Conservation (phyloP, 1,140 invertebrate species). For the Drosophila triauraria region DNA sequence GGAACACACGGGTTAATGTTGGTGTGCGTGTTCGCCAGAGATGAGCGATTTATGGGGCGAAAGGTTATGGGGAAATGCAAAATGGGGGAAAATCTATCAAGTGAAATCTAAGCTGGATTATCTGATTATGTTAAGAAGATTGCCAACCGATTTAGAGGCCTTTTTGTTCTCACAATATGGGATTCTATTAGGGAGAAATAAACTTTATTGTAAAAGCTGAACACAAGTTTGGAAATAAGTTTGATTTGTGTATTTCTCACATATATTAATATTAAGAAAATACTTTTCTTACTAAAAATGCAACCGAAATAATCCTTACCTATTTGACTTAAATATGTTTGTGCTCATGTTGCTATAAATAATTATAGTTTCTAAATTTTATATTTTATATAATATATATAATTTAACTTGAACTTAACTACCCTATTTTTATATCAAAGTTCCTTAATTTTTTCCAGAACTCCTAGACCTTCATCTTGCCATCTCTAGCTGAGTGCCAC, state of each 20-base stretch:
- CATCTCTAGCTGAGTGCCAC: slow-evolving; percentile 8
- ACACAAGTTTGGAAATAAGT: too few relatives aligned
- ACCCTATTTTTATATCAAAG: not conserved
- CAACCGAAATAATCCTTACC: too few relatives aligned
- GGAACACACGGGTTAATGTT: slow-evolving; percentile 26
- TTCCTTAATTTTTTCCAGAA: not conserved
- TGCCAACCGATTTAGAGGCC: not conserved
- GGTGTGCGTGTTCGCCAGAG: slow-evolving; percentile 17
- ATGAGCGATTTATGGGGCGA: slow-evolving; percentile 41
- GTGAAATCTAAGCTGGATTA: slow-evolving; percentile 18
- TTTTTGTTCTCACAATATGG: not conserved
- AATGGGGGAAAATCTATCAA: slow-evolving; percentile 6
- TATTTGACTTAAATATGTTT: too few relatives aligned
- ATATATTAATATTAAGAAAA: too few relatives aligned
- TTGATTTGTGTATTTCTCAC: too few relatives aligned
- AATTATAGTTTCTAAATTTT: not conserved
- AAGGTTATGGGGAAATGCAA: slow-evolving; percentile 6
- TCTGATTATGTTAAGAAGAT: slow-evolving; percentile 20
- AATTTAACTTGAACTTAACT: too few relatives aligned
- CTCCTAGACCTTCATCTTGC: not conserved
- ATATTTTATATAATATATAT: too few relatives aligned
- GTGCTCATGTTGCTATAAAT: not conserved
- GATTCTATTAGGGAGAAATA: not conserved
- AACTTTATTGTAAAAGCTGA: too few relatives aligned
- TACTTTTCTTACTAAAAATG: too few relatives aligned